Evolutionary conservation across 2,888 invertebrate genomes (phyloP), one percentile per base, ranked within the genome.

Genomic region (Zonitis immaculata): DNA sequence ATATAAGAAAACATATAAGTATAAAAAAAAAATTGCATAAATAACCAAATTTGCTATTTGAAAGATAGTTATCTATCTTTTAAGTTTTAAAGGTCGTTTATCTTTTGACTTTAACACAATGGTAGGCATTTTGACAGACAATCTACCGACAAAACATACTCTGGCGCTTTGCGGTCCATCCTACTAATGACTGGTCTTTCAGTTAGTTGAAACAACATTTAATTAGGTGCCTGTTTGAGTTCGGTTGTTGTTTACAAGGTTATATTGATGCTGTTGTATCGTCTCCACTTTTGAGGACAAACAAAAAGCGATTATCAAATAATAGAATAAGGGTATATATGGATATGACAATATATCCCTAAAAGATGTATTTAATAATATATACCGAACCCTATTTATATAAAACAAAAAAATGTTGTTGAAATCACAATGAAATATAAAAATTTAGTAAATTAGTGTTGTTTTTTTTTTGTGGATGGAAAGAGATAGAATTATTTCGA

Each of bases 151-250:
- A 53, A 52, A 54, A 58, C 54, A 58, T n/a, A n/a, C n/a, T n/a
- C 53, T 65, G 61, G 62, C 64, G 64, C 69, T 73, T 73, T 74
- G 73, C 68, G 73, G 72, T 70, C 66, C 70, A 59, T 65, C 61
- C 62, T 66, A 71, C 74, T 74, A 73, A 73, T 73, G 73, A 73
- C 73, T 70, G 60, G 69, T 66, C 64, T 62, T 66, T 49, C 39
- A 20, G 39, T 39, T 32, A 39, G 71, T 72, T 73, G 73, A 72
- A 69, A 73, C 74, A 74, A 72, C 73, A 73, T 73, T 73, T 74
- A 73, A 73, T 74, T 74, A 73, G 73, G 71, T 64, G 69, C 69
- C 62, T 20, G 39, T 68, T 68, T 66, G 66, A 59, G 52, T 64
- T 54, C 57, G 59, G 62, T 63, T 67, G 62, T 63, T 67, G 66